Evolutionary conservation across 2,888 invertebrate species (phyloP).

Genomic region (Carterocephalus palaemon): DNA sequence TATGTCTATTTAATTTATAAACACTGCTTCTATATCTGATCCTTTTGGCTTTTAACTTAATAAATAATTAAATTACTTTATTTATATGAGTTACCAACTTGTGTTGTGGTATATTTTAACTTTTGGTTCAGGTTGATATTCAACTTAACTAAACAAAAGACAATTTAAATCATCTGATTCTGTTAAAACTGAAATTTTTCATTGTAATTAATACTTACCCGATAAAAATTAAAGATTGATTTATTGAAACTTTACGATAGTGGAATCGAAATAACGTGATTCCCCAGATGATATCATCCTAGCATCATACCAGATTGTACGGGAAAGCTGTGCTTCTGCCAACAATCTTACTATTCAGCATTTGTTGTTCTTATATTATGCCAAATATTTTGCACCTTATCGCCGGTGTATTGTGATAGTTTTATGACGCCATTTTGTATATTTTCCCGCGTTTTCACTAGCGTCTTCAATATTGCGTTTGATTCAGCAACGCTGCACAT

Average conservation of each 20-base stretch:
- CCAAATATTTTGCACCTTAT: conserved; percentile 70
- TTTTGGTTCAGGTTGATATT: neutral
- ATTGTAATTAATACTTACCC: no score
- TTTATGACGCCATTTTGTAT: conserved; percentile 58
- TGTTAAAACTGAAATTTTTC: no score
- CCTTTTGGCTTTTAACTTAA: neutral
- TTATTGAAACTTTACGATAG: conserved; percentile 15
- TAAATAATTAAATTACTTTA: neutral
- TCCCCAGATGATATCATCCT: conserved; percentile 47
- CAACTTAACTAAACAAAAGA: no score
- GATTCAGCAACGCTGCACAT: conserved; percentile 26
- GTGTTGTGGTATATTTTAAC: neutral
- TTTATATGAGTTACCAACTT: conserved; percentile 2
- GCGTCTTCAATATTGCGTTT: conserved; percentile 46
- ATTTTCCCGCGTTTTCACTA: conserved; percentile 48
- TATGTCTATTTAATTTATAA: conserved; percentile 38
- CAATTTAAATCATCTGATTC: no score
- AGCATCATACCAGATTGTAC: conserved; percentile 33
- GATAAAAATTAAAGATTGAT: no score
- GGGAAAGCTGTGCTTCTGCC: conserved; percentile 52
- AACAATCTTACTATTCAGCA: conserved; percentile 63
- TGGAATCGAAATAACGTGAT: conserved; percentile 31
- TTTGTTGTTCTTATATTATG: conserved; percentile 65
- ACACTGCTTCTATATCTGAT: conserved; percentile 32
- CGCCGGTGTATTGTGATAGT: conserved; percentile 54